These are phyloP conservation scores for Euschistus heros DNA, from an alignment of 1,140 invertebrate genomes.

Conservation along the genomic window DNA sequence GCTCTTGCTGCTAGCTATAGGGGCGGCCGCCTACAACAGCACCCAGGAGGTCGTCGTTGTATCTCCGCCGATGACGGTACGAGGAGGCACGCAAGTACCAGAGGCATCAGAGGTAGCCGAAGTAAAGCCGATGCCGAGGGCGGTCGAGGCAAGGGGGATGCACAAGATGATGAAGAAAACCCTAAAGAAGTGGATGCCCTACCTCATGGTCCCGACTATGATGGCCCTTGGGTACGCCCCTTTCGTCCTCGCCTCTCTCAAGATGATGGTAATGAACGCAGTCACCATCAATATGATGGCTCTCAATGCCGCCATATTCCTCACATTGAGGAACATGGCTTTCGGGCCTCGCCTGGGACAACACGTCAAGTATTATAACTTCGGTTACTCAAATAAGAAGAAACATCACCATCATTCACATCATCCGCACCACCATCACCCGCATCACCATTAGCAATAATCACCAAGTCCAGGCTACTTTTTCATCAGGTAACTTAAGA, in stretches of 20 bases:
- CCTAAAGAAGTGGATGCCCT: constrained; percentile 26
- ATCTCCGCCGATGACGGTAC: neutral
- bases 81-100: neutral
- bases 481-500: no score
- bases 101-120: neutral
- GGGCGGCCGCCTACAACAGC: neutral
- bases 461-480: no score
- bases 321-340: constrained; percentile 31
- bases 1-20: neutral
- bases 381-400: constrained; percentile 28
- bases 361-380: constrained; percentile 31
- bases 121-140: constrained; percentile 1
- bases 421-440: neutral
- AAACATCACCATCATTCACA: constrained; percentile 1
- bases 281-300: constrained; percentile 32
- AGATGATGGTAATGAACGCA: constrained; percentile 32
- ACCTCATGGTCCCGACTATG: constrained; percentile 25
- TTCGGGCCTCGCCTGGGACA: constrained; percentile 30
- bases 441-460: no score
- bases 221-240: constrained; percentile 30
- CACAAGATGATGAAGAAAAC: constrained; percentile 16
- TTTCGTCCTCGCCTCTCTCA: constrained; percentile 29
- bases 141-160: neutral
- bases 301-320: constrained; percentile 30
- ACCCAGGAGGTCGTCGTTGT: neutral